A percentile compares a stretch with the other conserved stretches of the same genome.
phyloP scores from a whole-genome alignment of 2,797 vertebrate species.

The Ceryle rudis region DNA sequence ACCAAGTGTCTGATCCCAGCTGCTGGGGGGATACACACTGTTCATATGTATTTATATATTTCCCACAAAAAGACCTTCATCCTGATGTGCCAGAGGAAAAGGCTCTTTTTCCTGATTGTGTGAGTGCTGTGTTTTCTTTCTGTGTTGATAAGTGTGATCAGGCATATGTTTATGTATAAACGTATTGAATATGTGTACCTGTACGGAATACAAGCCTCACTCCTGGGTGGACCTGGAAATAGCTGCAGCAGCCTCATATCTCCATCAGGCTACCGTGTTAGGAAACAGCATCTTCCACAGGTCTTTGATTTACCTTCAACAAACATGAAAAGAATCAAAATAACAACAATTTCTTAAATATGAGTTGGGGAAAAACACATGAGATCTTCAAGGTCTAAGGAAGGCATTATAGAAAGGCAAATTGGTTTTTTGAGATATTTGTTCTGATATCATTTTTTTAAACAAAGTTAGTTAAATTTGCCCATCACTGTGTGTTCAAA shows the following conservation, averaged over 20 bases:
- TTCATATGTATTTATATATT: not conserved
- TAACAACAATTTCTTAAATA: not conserved
- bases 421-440: not conserved
- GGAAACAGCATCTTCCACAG: not conserved
- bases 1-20: not conserved
- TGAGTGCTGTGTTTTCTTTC: not conserved
- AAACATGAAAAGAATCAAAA: not conserved
- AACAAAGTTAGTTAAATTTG: not conserved
- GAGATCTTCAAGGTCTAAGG: not conserved
- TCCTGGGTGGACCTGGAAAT: not conserved
- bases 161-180: not conserved
- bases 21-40: not conserved
- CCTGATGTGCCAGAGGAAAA: not conserved
- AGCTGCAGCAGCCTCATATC: not conserved
- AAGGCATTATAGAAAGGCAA: not conserved
- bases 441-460: not conserved
- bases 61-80: not conserved
- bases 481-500: not conserved
- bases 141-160: not conserved
- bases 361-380: rapidly evolving
- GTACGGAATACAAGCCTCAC: not conserved
- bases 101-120: not conserved
- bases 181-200: not conserved
- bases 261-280: not conserved
- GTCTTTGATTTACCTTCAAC: not conserved